A percentile compares a stretch with the other conserved stretches of the same genome.
phyloP scores from a whole-genome alignment of 2,888 invertebrate genomes.

The Eilema sororculum region DNA sequence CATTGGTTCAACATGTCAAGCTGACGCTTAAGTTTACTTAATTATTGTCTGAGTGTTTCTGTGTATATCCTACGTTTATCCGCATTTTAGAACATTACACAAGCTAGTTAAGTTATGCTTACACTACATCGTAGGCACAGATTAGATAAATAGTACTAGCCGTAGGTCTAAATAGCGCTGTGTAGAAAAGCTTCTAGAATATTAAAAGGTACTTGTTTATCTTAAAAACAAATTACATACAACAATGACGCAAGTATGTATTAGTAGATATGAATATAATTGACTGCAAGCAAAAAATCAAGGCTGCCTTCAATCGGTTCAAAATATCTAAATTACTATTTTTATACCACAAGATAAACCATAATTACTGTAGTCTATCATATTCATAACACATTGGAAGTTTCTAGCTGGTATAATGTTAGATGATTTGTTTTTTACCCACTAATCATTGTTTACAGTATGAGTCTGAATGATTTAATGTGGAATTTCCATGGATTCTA shows the following conservation, averaged over 20 bases:
- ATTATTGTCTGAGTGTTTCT: background rate
- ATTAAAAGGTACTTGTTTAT: background rate
- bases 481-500: too few species aligned
- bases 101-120: too few species aligned
- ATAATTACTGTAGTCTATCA: background rate
- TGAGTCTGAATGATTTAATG: background rate
- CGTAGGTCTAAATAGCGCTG: too few species aligned
- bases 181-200: too few species aligned
- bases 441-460: background rate
- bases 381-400: background rate
- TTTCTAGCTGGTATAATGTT: background rate
- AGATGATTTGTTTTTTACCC: background rate
- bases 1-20: background rate
- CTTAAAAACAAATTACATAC: background rate
- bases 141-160: too few species aligned
- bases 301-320: background rate
- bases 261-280: background rate
- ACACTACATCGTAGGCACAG: too few species aligned
- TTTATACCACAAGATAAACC: slow-evolving; percentile 3
- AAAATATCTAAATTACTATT: background rate
- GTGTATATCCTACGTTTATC: background rate
- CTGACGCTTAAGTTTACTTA: background rate
- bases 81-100: too few species aligned
- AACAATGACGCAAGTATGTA: background rate
- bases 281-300: slow-evolving; percentile 1